These are phyloP conservation scores for Drosophila miranda DNA, from an alignment of 1,140 invertebrate genomes.

Conservation along the genomic window DNA sequence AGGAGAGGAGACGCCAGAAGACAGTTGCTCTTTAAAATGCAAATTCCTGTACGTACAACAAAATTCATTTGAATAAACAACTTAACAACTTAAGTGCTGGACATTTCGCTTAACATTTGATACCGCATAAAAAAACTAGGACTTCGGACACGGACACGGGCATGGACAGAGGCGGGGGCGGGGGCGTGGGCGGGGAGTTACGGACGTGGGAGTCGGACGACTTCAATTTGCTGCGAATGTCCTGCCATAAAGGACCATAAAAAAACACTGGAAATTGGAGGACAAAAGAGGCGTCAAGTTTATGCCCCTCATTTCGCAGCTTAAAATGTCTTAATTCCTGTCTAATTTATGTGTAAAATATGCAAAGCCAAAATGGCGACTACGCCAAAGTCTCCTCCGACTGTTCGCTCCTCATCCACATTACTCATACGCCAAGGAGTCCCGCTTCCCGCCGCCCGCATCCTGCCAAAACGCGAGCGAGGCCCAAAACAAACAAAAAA, in stretches of 20 bases:
- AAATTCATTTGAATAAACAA: slow-evolving; percentile 59
- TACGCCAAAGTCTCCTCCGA: neutral
- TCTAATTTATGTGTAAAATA: slow-evolving; percentile 68
- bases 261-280: slow-evolving; percentile 38
- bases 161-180: slow-evolving; percentile 4
- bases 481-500: slow-evolving; percentile 27
- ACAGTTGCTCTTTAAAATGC: slow-evolving; percentile 58
- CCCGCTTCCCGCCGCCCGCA: neutral
- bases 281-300: slow-evolving; percentile 52
- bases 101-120: slow-evolving; percentile 68
- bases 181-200: neutral
- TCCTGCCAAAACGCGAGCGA: neutral
- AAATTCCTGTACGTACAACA: slow-evolving; percentile 60
- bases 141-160: slow-evolving; percentile 19
- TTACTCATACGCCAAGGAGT: slow-evolving; percentile 64
- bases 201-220: neutral
- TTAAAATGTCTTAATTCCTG: slow-evolving; percentile 72
- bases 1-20: neutral
- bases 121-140: slow-evolving; percentile 55
- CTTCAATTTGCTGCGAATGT: slow-evolving; percentile 66
- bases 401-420: slow-evolving; percentile 28
- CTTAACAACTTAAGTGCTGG: slow-evolving; percentile 45
- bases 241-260: slow-evolving; percentile 48
- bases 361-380: slow-evolving; percentile 51
- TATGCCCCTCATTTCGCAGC: slow-evolving; percentile 59